Evolutionary conservation across 1,140 invertebrate species (phyloP), one percentile per base, ranked within the genome.

Genomic region (Heliconius nattereri): DNA sequence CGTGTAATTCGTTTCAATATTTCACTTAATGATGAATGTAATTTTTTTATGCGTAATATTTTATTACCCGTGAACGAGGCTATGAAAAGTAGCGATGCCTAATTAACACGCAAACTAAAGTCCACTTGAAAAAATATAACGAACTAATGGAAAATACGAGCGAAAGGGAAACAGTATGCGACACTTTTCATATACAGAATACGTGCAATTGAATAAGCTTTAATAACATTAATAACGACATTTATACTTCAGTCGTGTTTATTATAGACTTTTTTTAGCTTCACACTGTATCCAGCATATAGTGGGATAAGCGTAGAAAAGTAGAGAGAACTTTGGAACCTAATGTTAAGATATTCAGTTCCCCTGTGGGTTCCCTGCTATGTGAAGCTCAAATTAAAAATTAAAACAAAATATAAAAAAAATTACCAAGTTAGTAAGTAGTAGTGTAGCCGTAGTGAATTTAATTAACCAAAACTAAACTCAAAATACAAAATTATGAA

Each of bases 101-200:
- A 71, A 78, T 78, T 73, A 78, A 78, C 72, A 73, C 57, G 78
- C 78, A 32, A 78, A 78, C 78, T 78, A 73, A 74, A 78, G 57
- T 54, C 23, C 72, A 74, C 66, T 78, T 57, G n/a, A 66, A 75
- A 78, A 66, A 66, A 66, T 66, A 66, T 26, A 66, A 66, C 60
- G 60, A 66, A 66, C 11, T 26, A 26, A 26, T 66, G 23, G 13
- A 16, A 57, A 66, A 75, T 60, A 71, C 60, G 74, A 75, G 71
- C n/a, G 60, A 70, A 16, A 5, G 40, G 40, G 40, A 2, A 79
- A 45, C 74, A 70, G 52, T 40, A 76, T 76, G 13, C 74, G 74
- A 23, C 35, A 40, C 57, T 29, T 66, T 66, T 26, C 40, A 45
- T 45, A 45, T 45, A 66, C 60, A 5, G 8, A 66, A 66, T 6